Percentiles rank a stretch among this genome's conserved stretches.
Evolutionary conservation across 2,797 vertebrate genomes (phyloP).

Genomic region (Pseudotriccus pelzelni): DNA sequence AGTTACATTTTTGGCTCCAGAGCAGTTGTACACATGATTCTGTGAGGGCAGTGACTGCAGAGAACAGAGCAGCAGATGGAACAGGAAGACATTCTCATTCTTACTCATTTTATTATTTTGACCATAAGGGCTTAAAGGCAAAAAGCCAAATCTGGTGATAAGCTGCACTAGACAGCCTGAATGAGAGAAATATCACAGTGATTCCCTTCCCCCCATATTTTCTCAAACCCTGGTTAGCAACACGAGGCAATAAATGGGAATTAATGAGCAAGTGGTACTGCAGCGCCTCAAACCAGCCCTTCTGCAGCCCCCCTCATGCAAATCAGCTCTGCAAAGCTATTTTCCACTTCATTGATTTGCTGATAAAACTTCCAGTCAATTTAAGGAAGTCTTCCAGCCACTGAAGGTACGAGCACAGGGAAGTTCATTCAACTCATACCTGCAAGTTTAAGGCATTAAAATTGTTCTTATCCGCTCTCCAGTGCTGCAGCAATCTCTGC

Average conservation of each 20-base stretch:
- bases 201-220: background rate
- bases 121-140: background rate
- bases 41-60: background rate
- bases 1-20: background rate
- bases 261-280: background rate
- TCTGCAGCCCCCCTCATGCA: background rate
- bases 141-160: background rate
- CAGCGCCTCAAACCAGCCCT: background rate
- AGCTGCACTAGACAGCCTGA: background rate
- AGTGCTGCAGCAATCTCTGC: background rate
- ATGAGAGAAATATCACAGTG: background rate
- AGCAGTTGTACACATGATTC: background rate
- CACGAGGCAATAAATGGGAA: background rate
- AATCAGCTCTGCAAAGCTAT: background rate
- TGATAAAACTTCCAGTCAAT: background rate
- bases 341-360: background rate
- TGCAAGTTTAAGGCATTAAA: background rate
- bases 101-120: background rate
- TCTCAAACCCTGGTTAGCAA: background rate
- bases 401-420: background rate
- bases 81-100: background rate
- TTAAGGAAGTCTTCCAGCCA: background rate
- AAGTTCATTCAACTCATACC: background rate
- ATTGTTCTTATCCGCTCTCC: background rate
- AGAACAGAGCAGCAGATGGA: slow-evolving; percentile 30